Conservation (phyloP, 2,888 invertebrate genomes). For the Drosophila cognata region DNA sequence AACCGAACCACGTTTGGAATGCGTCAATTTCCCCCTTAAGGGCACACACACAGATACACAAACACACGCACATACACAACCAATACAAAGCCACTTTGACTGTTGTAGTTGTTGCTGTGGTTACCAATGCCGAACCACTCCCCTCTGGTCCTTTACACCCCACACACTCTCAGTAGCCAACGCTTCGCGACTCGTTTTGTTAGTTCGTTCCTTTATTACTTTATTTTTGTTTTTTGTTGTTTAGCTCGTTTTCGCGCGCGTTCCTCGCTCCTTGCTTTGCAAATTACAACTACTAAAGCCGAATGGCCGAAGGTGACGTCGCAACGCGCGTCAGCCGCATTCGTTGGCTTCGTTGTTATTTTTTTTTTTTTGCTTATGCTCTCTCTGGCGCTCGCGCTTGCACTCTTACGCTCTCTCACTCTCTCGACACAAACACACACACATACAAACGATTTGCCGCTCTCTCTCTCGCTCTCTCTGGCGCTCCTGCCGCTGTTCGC, state of each 20-base stretch:
- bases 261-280: constrained; percentile 78
- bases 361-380: constrained; percentile 18
- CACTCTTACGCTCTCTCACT: neutral
- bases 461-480: constrained; percentile 20
- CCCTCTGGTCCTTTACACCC: constrained; percentile 12
- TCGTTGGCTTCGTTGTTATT: constrained; percentile 35
- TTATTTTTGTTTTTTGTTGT: constrained; percentile 47
- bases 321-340: constrained; percentile 52
- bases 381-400: constrained; percentile 24
- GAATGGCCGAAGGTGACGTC: constrained; percentile 65
- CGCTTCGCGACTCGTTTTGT: constrained; percentile 40
- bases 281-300: constrained; percentile 78
- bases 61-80: constrained; percentile 9
- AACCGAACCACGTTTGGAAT: constrained; percentile 62
- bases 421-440: constrained; percentile 2
- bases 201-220: constrained; percentile 35
- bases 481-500: constrained; percentile 22
- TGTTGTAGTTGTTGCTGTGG: constrained; percentile 55
- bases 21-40: constrained; percentile 68
- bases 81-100: constrained; percentile 2
- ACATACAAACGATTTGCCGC: neutral
- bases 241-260: constrained; percentile 70
- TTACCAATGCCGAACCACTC: constrained; percentile 41
- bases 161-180: constrained; percentile 16
- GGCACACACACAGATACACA: constrained; percentile 11